Base-by-base conservation (phyloP, 2,888 invertebrate genomes). In the Margaritifera margaritifera region DNA sequence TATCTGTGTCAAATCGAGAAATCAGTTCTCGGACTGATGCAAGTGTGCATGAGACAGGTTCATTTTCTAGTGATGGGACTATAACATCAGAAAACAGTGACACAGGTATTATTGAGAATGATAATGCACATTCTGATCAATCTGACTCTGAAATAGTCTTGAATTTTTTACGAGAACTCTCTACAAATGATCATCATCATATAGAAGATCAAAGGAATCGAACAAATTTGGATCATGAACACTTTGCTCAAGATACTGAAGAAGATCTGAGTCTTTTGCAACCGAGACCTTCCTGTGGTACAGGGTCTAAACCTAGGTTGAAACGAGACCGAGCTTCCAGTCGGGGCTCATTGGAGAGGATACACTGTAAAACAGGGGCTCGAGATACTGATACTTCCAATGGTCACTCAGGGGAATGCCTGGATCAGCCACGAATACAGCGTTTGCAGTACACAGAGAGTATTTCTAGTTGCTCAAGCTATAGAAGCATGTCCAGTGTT, bases 401-500 rank as follows among this genome's bases (percentile, higher is more conserved):
- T 6, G 66, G 31, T 20, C 8, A 25, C 22, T 19, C 52, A 15
- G 63, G 25, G 11, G 58, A 22, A 6, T 27, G 27, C 6, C 52
- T 63, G 20, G 72, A 69, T 51, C 20, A 58, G 22, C 69, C 69
- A 4, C 52, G 60, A 27, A 60, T 66, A 18, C 77, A 78, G 62
- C 56, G 74, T 20, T 61, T 79, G 31, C 64, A 69, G 15, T 76
- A 77, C 54, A 64, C 74, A 2, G 80, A 81, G 31, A 77, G 73
- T 54, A 56, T 68, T 4, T 70, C 68, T 60, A 77, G 68, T 68
- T 77, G 80, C 64, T 82, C 80, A 22, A 81, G 79, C 64, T 76
- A 72, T 31, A 68, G 71, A 25, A 72, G 78, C 54, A 69, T 64
- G 42, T 68, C 66, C n/a, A 72, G 71, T 66, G 62, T 64, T 51